Conservation (phyloP, 2,113 vertebrate genomes). For the Hydrolagus affinis region DNA sequence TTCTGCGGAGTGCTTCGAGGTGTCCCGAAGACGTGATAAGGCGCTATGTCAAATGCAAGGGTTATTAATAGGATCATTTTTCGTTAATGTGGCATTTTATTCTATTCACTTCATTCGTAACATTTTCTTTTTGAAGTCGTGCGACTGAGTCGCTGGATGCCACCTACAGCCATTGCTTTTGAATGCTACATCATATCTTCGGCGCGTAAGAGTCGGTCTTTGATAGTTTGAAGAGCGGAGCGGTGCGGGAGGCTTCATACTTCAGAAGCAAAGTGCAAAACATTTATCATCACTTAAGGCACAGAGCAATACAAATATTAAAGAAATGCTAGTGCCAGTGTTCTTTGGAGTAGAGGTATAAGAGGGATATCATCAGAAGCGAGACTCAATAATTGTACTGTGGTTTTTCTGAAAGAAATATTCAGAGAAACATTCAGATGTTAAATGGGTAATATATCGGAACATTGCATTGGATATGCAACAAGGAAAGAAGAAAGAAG, state of each 20-base stretch:
- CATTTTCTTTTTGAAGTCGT: not conserved
- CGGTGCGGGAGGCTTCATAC: not conserved
- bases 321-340: not conserved
- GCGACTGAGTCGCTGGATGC: too few relatives aligned
- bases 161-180: not conserved
- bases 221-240: not conserved
- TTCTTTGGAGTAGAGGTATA: not conserved
- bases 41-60: too few relatives aligned
- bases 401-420: not conserved
- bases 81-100: not conserved
- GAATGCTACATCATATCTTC: not conserved
- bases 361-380: not conserved
- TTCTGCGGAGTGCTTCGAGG: too few relatives aligned
- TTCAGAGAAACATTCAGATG: not conserved
- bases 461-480: not conserved
- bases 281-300: conserved; percentile 24
- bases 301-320: conserved; percentile 3
- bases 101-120: not conserved
- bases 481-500: conserved; percentile 15
- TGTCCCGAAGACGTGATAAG: too few relatives aligned
- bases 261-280: not conserved
- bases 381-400: not conserved
- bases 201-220: not conserved
- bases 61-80: too few relatives aligned
- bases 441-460: not conserved